Evolutionary conservation across 2,113 vertebrate species (phyloP), one percentile per base, ranked within the genome.

Genomic region (Tilapia sparmanii): DNA sequence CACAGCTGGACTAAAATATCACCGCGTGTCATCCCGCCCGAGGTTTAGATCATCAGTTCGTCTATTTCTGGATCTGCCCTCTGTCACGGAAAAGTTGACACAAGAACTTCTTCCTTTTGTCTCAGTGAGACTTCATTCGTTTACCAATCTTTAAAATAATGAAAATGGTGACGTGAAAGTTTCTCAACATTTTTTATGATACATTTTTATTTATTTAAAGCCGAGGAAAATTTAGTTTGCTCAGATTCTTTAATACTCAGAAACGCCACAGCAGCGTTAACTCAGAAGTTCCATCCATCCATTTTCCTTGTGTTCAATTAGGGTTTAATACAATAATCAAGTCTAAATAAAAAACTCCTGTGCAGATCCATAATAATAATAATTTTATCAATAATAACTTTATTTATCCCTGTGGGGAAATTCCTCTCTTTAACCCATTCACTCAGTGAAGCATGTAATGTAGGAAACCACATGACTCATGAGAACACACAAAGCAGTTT

Each of bases 11-110:
- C 26, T 78, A 6, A 78, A 78, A 50, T 68, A 10, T n/a, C n/a
- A 7, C 24, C 10, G 2, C 9, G 24, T 19, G 38, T 2, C 35
- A 45, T 63, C 63, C 63, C 3, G 45, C 83, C 71, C 9, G 63
- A 80, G 19, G 61, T 10, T 89, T 61, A 89, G 15, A 40, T 92
- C 90, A 88, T 89, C 81, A 10, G 7, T 16, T 76, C 11, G 0
- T 84, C 83, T 93, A 84, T 92, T 90, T 93, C 38, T 90, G 86
- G 86, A 90, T 76, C 10, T 59, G 63, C 50, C 33, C 59, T 3
- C 18, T 42, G 31, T 73, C 2, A 33, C 11, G 73, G 90, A 91
- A 91, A 92, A 82, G 26, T 47, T 91, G 18, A 93, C 63, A 76
- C 1, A 85, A 73, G 3, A 15, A 52, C 29, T 1, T 82, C 40